phyloP scores from a whole-genome alignment of 2,113 vertebrate genomes.

The Boleophthalmus pectinirostris region DNA sequence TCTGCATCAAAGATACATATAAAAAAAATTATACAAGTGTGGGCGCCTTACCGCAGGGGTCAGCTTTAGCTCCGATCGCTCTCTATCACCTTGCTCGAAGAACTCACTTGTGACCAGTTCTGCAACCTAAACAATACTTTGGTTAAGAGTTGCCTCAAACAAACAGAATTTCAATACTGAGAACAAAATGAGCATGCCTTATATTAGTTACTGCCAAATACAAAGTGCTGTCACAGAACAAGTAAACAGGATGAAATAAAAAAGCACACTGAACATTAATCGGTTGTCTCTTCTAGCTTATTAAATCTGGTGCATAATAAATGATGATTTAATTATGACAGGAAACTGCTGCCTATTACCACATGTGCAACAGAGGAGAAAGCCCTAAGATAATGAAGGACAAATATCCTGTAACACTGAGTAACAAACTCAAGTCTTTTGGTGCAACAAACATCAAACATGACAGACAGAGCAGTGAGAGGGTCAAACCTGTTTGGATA shows the following conservation, averaged over 20 bases:
- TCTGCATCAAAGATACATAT: too few relatives aligned
- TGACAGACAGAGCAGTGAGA: not conserved
- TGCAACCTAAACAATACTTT: conserved; percentile 83
- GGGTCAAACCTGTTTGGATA: conserved; percentile 92
- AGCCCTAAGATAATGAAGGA: not conserved
- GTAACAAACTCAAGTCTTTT: not conserved
- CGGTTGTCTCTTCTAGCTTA: not conserved
- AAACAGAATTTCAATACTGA: not conserved
- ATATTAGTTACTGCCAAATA: not conserved
- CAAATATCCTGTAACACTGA: not conserved
- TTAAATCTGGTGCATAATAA: not conserved
- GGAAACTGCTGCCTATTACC: not conserved
- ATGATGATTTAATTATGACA: not conserved
- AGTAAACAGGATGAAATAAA: not conserved
- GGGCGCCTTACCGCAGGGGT: conserved; percentile 88
- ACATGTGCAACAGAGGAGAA: not conserved
- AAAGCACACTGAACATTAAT: not conserved
- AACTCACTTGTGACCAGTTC: conserved; percentile 98
- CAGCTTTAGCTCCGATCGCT: conserved; percentile 93
- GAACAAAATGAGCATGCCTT: not conserved
- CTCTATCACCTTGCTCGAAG: conserved; percentile 98
- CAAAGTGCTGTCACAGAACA: not conserved
- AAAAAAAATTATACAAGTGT: not conserved
- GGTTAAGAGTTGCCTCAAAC: not conserved
- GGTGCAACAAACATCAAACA: not conserved